Base-by-base conservation (phyloP, 2,113 vertebrate genomes). In the Solenodon paradoxus region DNA sequence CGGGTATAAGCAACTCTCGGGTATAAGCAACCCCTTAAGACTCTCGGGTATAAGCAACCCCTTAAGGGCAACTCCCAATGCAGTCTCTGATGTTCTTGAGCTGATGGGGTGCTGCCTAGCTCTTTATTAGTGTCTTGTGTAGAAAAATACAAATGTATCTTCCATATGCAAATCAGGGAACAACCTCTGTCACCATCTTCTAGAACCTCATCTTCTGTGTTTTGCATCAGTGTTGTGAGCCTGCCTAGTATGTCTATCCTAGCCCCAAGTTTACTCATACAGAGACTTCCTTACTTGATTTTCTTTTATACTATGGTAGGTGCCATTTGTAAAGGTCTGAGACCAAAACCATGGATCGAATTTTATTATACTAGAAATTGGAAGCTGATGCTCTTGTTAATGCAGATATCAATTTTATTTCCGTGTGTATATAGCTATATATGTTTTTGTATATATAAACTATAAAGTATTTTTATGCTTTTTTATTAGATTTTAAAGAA, bases 171-270 rank as follows among this genome's bases (percentile, higher is more conserved):
- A n/a, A n/a, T n/a, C n/a, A n/a, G n/a, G n/a, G n/a, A n/a, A n/a
- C n/a, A n/a, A n/a, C n/a, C n/a, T n/a, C n/a, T n/a, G n/a, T n/a
- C n/a, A n/a, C n/a, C n/a, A n/a, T n/a, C n/a, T n/a, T n/a, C n/a
- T n/a, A n/a, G n/a, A n/a, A n/a, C n/a, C n/a, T n/a, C n/a, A n/a
- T 90, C 38, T 90, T 55, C 66, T 87, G 49, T 53, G 35, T 92
- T 28, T 90, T 69, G 66, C 71, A 63, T 74, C 49, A 66, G 19
- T 61, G 13, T n/a, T 72, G 19, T 91, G 35, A 90, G 12, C 30
- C 45, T 85, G 59, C 2, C 57, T 40, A 75, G 30, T 81, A 61
- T 0, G 16, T 88, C 40, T 81, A 30, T 17, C 91, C 47, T 85
- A 40, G 47, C 42, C 30, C 55, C 45, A 93, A 45, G 17, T 55